phyloP scores from a whole-genome alignment of 2,888 invertebrate genomes.

The Aleiodes alternator region DNA sequence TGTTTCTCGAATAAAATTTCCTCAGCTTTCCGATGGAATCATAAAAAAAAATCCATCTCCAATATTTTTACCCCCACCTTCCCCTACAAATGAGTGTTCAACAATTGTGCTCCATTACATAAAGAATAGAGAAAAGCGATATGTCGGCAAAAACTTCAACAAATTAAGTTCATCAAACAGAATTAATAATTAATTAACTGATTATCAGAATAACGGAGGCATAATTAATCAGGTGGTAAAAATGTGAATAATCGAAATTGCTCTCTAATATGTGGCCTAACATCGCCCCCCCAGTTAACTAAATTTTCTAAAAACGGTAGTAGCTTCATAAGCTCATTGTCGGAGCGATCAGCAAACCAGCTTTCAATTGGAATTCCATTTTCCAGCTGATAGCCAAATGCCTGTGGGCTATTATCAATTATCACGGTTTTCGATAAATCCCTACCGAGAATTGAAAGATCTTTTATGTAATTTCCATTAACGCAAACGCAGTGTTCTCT shows the following conservation, averaged over 20 bases:
- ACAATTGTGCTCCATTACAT: no score
- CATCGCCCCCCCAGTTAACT: conserved; percentile 90
- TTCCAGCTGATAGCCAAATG: conserved; percentile 94
- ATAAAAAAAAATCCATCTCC: no score
- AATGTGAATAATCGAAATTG: conserved; percentile 93
- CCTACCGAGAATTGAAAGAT: conserved; percentile 93
- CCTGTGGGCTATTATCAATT: conserved; percentile 93
- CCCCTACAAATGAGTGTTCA: no score
- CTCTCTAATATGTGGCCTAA: conserved; percentile 92
- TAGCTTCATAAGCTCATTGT: conserved; percentile 92
- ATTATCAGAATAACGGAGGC: no score
- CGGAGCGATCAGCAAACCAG: conserved; percentile 95
- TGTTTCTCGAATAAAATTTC: no score
- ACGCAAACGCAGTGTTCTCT: conserved; percentile 97
- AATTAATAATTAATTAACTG: not conserved
- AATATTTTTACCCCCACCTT: no score
- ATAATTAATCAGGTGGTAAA: conserved; percentile 86
- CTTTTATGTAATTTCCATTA: conserved; percentile 97
- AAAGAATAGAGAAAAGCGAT: no score
- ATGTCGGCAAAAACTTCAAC: no score
- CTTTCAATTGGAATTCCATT: conserved; percentile 98
- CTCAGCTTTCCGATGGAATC: no score
- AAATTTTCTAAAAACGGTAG: conserved; percentile 93
- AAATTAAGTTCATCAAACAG: no score
- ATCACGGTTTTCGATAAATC: conserved; percentile 93